Evolutionary conservation across 2,888 invertebrate genomes (phyloP).

Genomic region (Abrostola triplasia): DNA sequence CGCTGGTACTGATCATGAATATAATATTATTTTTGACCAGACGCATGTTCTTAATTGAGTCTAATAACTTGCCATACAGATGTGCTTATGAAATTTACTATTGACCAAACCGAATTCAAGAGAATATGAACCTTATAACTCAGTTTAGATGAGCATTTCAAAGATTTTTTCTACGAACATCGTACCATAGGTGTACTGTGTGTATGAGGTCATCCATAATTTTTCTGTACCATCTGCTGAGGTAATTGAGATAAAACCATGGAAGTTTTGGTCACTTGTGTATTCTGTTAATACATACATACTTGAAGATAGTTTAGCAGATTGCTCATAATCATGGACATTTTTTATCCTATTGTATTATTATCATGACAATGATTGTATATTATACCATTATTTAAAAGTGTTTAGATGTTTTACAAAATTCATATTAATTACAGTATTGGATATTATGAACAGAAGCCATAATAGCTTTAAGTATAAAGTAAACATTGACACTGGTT

Average conservation of each 20-base stretch:
- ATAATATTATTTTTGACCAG: constrained; percentile 71
- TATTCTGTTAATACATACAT: constrained; percentile 29
- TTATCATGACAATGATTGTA: background rate
- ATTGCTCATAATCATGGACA: background rate
- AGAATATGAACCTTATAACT: constrained; percentile 63
- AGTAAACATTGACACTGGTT: too few relatives aligned
- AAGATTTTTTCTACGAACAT: constrained; percentile 26
- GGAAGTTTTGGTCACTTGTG: constrained; percentile 33
- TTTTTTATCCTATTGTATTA: background rate
- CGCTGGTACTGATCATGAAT: constrained; percentile 53
- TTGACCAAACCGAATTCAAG: constrained; percentile 31
- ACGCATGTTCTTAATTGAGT: constrained; percentile 76
- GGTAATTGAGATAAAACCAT: constrained; percentile 50
- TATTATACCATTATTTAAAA: too few relatives aligned
- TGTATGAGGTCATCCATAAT: constrained; percentile 58
- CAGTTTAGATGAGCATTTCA: constrained; percentile 15
- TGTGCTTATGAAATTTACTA: constrained; percentile 55
- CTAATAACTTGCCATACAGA: constrained; percentile 70
- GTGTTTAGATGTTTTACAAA: too few relatives aligned
- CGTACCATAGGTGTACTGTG: constrained; percentile 43
- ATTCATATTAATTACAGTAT: too few relatives aligned
- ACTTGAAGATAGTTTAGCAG: background rate
- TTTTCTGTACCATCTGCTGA: constrained; percentile 49
- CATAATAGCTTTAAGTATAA: too few relatives aligned
- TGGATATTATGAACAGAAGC: too few relatives aligned